These are phyloP conservation scores for Oegoconia quadripuncta DNA, from an alignment of 2,888 invertebrate genomes.

Conservation along the genomic window DNA sequence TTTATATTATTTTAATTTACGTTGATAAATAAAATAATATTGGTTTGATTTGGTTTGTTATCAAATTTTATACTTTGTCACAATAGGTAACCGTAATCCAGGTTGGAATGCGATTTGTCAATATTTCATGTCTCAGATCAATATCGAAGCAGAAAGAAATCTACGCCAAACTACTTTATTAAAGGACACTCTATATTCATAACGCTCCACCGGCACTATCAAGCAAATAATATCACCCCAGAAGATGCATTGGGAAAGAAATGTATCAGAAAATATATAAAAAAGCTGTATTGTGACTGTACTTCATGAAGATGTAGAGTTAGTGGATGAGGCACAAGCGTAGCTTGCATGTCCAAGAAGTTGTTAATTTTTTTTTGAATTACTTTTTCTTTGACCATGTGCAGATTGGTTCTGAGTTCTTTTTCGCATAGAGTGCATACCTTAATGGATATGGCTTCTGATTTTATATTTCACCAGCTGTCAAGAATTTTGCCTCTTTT, in stretches of 20 bases:
- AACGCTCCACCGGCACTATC: conserved; percentile 73
- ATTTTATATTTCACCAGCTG: too few species aligned
- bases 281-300: conserved; percentile 57
- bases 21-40: too few species aligned
- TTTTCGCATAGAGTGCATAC: too few species aligned
- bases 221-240: conserved; percentile 73
- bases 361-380: too few species aligned
- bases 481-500: too few species aligned
- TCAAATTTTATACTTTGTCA: too few species aligned
- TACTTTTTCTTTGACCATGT: too few species aligned
- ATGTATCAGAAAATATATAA: conserved; percentile 78
- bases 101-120: conserved; percentile 16
- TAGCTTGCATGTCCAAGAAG: background rate
- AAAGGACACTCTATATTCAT: conserved; percentile 76
- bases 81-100: too few species aligned
- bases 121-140: conserved; percentile 17
- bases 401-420: too few species aligned
- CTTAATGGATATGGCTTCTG: too few species aligned
- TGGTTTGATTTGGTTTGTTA: too few species aligned
- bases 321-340: conserved; percentile 33
- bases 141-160: conserved; percentile 28
- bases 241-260: conserved; percentile 76
- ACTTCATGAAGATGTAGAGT: conserved; percentile 22
- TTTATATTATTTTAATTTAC: too few species aligned
- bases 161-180: conserved; percentile 63